Evolutionary conservation across 2,797 vertebrate genomes (phyloP).

Genomic region (Delichon dasypus): DNA sequence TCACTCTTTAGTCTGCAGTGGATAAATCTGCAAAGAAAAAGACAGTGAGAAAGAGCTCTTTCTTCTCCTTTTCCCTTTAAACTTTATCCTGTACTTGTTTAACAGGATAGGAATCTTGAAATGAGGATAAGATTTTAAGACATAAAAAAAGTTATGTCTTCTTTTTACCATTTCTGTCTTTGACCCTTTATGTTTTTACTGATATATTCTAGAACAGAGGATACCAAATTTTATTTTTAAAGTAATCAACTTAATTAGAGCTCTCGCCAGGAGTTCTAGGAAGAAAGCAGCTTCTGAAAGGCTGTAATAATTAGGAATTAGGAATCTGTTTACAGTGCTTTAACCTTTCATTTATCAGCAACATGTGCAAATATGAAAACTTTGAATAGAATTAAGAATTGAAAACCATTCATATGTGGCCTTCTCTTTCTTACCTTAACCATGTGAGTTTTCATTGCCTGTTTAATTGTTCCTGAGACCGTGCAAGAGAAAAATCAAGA

Average conservation of each 20-base stretch:
- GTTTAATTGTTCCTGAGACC: neutral
- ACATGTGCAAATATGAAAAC: neutral
- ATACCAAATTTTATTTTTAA: neutral
- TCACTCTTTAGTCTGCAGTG: neutral
- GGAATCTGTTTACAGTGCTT: neutral
- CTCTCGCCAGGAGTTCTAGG: neutral
- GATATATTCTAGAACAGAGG: neutral
- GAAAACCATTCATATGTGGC: neutral
- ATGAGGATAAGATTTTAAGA: neutral
- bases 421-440: neutral
- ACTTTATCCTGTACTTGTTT: neutral
- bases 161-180: neutral
- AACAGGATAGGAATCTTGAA: neutral
- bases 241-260: neutral
- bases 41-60: neutral
- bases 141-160: neutral
- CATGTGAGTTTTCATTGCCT: neutral
- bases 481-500: neutral
- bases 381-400: neutral
- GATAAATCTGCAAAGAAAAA: slow-evolving; percentile 1
- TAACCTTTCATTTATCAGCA: neutral
- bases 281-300: neutral
- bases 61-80: neutral
- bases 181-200: neutral
- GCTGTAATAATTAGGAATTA: neutral